Conservation (phyloP, 2,797 vertebrate genomes). For the Helicolenus hilgendorfi region DNA sequence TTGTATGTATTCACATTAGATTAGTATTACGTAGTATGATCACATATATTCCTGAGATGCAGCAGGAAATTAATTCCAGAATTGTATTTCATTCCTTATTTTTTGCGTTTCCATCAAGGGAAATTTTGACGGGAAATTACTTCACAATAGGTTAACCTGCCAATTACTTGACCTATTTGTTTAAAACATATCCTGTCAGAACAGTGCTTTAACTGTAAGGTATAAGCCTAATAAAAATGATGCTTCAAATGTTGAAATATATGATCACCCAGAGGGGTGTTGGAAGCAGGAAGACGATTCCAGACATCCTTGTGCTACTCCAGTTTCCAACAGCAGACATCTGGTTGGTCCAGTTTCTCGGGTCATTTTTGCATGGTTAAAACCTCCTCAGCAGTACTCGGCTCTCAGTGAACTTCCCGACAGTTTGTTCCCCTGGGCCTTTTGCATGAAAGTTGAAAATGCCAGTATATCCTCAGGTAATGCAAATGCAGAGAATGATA, state of each 20-base stretch:
- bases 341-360: conserved; percentile 52
- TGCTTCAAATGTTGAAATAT: background rate
- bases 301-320: background rate
- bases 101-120: no score
- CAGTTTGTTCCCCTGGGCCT: conserved; percentile 44
- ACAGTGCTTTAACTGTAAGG: background rate
- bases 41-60: background rate
- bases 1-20: background rate
- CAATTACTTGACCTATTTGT: background rate
- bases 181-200: background rate
- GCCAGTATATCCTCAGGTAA: conserved; percentile 60
- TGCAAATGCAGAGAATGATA: conserved; percentile 42
- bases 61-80: background rate
- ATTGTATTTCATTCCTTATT: background rate
- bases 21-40: no score
- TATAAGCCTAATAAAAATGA: background rate
- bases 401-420: conserved; percentile 14
- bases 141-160: background rate
- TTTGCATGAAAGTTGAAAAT: conserved; percentile 6
- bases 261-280: background rate
- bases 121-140: background rate
- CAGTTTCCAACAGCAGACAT: conserved; percentile 14
- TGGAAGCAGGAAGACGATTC: background rate
- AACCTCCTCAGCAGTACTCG: background rate
- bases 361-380: conserved; percentile 1